These are phyloP conservation scores for Gila robusta DNA, from an alignment of 2,797 vertebrate species.

Conservation along the genomic window DNA sequence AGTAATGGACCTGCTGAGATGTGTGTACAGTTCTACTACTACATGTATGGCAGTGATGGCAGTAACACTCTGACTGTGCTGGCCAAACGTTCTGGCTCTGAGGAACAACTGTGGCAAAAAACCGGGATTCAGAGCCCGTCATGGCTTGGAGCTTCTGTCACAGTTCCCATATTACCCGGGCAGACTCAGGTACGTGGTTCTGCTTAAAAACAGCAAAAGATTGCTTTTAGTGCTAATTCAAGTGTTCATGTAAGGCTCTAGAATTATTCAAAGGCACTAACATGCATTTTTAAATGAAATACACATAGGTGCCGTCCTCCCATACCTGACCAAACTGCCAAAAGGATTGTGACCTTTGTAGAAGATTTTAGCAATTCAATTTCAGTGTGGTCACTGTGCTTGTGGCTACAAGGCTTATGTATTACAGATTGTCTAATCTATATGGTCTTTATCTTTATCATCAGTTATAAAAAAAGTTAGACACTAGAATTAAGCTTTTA, in stretches of 20 bases:
- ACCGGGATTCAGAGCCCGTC: constrained; percentile 75
- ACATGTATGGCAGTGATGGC: constrained; percentile 77
- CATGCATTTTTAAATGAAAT: not conserved
- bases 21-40: constrained; percentile 82
- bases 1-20: constrained; percentile 64
- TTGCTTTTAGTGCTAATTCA: not conserved
- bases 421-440: constrained; percentile 14
- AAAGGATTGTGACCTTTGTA: not conserved
- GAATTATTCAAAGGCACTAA: not conserved
- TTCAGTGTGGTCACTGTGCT: not conserved
- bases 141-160: constrained; percentile 78
- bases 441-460: not conserved
- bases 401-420: not conserved
- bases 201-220: constrained; percentile 6
- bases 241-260: not conserved
- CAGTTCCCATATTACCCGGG: constrained; percentile 66
- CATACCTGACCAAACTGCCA: not conserved
- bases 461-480: not conserved
- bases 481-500: not conserved
- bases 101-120: constrained; percentile 73
- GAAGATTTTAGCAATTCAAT: not conserved
- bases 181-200: constrained; percentile 74
- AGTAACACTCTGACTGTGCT: constrained; percentile 72
- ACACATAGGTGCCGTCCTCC: not conserved
- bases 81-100: constrained; percentile 35